A percentile compares a stretch with the other conserved stretches of the same genome.
Conservation (phyloP, 1,140 invertebrate genomes). For the Leptinotarsa lineolata region DNA sequence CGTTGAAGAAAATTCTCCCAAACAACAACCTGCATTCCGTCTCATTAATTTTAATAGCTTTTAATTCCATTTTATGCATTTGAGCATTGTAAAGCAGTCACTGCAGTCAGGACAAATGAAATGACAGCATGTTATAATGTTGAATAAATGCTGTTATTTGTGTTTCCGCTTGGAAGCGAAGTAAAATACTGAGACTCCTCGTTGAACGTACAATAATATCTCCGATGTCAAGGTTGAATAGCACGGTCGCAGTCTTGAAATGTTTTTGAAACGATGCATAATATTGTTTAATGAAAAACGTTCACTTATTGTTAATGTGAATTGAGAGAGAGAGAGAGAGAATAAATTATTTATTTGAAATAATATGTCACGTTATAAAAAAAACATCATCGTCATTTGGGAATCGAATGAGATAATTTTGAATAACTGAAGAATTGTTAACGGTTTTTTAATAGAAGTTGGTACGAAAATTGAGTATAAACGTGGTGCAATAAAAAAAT, state of each 20-base stretch:
- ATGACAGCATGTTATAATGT: constrained; percentile 21
- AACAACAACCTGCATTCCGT: constrained; percentile 1
- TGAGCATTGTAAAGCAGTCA: constrained; percentile 16
- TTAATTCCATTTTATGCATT: constrained; percentile 20
- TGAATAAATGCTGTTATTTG: constrained; percentile 21
- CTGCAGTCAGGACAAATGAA: not conserved
- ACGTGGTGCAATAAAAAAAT: too few species aligned
- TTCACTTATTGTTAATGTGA: too few species aligned
- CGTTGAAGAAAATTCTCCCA: not conserved
- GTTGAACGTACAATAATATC: constrained; percentile 17
- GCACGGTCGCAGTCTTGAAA: constrained; percentile 7
- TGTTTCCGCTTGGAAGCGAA: constrained; percentile 8
- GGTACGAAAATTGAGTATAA: too few species aligned
- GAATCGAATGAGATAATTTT: too few species aligned
- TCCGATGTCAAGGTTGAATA: constrained; percentile 15
- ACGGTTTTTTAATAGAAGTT: too few species aligned
- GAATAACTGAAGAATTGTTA: too few species aligned
- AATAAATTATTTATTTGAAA: too few species aligned
- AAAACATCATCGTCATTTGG: too few species aligned
- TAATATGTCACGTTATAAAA: too few species aligned
- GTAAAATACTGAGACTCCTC: constrained; percentile 9
- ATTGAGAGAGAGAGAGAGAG: too few species aligned
- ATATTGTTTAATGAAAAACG: too few species aligned
- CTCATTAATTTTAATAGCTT: constrained; percentile 18
- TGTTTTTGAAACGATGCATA: not conserved